These are phyloP conservation scores for Ardeotis arabs DNA, from an alignment of 2,113 vertebrate genomes.

Conservation along the genomic window DNA sequence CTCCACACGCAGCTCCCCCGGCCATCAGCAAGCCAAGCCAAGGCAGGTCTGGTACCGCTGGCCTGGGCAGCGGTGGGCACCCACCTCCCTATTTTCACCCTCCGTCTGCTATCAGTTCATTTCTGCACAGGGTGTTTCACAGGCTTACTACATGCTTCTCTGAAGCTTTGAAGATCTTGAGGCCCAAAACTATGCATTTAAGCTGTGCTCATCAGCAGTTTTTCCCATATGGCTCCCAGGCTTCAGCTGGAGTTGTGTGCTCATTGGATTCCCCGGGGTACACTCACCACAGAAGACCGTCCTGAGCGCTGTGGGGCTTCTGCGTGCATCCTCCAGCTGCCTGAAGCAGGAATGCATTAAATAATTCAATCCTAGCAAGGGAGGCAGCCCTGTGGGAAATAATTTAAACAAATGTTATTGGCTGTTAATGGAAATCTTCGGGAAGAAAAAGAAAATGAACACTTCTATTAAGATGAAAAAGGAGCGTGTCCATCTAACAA, in stretches of 20 bases:
- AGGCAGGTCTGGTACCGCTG: background rate
- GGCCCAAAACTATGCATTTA: background rate
- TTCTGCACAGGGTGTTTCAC: background rate
- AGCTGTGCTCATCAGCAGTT: background rate
- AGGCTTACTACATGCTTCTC: background rate
- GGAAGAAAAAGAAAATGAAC: background rate
- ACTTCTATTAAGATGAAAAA: background rate
- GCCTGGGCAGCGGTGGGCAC: fast-evolving
- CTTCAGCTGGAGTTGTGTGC: background rate
- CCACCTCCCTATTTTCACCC: background rate
- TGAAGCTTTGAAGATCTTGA: background rate
- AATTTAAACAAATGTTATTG: background rate
- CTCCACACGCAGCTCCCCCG: background rate
- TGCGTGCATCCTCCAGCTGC: background rate
- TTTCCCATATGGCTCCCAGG: background rate
- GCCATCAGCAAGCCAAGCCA: fast-evolving
- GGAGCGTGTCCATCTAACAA: background rate
- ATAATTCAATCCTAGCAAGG: background rate
- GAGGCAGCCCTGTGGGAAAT: background rate
- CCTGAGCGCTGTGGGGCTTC: background rate
- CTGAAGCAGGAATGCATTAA: background rate
- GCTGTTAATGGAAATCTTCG: background rate
- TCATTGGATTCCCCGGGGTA: background rate
- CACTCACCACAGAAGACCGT: background rate
- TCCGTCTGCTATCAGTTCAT: background rate